These are phyloP conservation scores for Andrena camellia DNA, from an alignment of 2,888 invertebrate species.

Conservation along the genomic window DNA sequence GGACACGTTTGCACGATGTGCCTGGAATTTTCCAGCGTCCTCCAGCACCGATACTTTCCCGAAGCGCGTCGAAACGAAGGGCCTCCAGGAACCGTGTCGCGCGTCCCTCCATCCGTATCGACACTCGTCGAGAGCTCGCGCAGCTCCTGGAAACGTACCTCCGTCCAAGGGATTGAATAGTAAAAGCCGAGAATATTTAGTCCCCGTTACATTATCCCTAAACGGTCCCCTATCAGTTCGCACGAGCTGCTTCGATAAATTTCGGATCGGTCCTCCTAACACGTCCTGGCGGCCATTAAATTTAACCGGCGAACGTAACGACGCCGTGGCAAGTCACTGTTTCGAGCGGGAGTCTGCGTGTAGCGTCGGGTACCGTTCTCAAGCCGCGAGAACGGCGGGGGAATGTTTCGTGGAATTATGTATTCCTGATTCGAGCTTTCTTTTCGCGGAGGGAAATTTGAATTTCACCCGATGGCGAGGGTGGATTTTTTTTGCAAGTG, in stretches of 20 bases:
- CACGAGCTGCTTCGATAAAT: slow-evolving; percentile 19
- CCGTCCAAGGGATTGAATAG: slow-evolving; percentile 33
- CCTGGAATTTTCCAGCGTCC: slow-evolving; percentile 60
- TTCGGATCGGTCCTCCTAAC: slow-evolving; percentile 7
- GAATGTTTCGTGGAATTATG: too few species aligned
- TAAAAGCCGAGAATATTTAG: slow-evolving; percentile 52
- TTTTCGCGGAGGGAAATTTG: too few species aligned
- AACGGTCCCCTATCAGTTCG: slow-evolving; percentile 22
- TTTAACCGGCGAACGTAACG: slow-evolving; percentile 10
- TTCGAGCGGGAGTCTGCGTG: background rate
- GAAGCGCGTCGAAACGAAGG: slow-evolving; percentile 18
- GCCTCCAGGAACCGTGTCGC: slow-evolving; percentile 35
- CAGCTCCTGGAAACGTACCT: background rate
- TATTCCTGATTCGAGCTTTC: too few species aligned
- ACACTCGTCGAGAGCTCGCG: slow-evolving; percentile 11
- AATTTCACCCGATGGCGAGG: too few species aligned
- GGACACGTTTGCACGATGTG: slow-evolving; percentile 52
- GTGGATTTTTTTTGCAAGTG: background rate
- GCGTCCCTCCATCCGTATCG: slow-evolving; percentile 51
- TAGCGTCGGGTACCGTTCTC: too few species aligned
- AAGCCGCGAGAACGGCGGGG: too few species aligned
- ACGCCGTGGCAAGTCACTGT: background rate
- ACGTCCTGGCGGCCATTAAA: slow-evolving; percentile 9
- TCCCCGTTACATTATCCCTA: slow-evolving; percentile 42
- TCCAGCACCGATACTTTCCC: slow-evolving; percentile 40